Evolutionary conservation across 1,140 invertebrate species (phyloP).

Genomic region (Neuroterus valhalla): DNA sequence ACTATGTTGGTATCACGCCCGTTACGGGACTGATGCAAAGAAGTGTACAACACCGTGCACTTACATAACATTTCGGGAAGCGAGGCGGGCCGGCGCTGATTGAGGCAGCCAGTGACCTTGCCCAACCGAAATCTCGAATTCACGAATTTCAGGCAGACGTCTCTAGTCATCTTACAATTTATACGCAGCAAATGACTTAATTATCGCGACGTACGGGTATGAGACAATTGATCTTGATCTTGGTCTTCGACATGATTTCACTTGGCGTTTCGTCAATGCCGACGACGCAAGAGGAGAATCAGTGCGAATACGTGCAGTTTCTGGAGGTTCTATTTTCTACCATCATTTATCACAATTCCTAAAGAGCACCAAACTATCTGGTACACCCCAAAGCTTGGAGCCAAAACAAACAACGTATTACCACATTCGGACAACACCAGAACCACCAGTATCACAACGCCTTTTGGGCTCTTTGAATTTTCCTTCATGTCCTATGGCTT

Average conservation of each 20-base stretch:
- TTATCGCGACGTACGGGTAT: conserved; percentile 63
- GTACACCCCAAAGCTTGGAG: background rate
- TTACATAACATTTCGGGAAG: conserved; percentile 32
- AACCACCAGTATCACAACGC: conserved; percentile 54
- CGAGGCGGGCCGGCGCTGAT: background rate
- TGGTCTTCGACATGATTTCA: conserved; percentile 55
- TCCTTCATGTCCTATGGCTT: background rate
- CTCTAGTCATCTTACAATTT: conserved; percentile 46
- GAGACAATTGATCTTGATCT: conserved; percentile 58
- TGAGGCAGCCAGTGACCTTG: conserved; percentile 32
- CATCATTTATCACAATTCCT: conserved; percentile 20
- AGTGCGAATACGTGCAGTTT: conserved; percentile 14
- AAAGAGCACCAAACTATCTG: conserved; percentile 39
- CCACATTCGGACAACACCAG: conserved; percentile 54
- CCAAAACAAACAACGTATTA: conserved; percentile 11
- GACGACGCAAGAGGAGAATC: conserved; percentile 45
- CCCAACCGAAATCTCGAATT: background rate
- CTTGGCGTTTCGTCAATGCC: conserved; percentile 67
- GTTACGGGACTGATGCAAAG: background rate
- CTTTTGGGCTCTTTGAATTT: background rate
- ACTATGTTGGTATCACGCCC: conserved; percentile 36
- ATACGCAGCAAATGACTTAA: conserved; percentile 48
- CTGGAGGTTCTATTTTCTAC: conserved; percentile 18
- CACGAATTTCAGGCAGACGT: background rate
- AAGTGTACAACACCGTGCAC: conserved; percentile 24